phyloP scores from a whole-genome alignment of 2,888 invertebrate genomes.

The Griposia aprilina region DNA sequence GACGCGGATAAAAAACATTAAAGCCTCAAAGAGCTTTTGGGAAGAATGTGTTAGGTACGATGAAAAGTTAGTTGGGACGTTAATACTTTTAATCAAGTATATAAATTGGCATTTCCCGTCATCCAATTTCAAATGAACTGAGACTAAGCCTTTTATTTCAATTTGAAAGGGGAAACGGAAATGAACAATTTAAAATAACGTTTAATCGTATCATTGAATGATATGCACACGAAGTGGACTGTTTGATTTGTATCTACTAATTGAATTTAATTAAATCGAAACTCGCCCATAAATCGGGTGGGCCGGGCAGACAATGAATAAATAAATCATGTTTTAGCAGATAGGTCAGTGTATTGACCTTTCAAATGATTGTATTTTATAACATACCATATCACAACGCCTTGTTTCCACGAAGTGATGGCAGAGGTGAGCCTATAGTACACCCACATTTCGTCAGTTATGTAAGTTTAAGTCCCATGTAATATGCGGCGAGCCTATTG shows the following conservation, averaged over 20 bases:
- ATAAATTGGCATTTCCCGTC: constrained; percentile 36
- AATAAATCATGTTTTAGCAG: constrained; percentile 48
- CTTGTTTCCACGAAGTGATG: neutral
- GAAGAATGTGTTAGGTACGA: no score
- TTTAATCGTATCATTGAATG: constrained; percentile 58
- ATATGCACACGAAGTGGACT: constrained; percentile 64
- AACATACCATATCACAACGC: neutral
- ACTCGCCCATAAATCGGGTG: constrained; percentile 68
- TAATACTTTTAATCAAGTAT: constrained; percentile 1
- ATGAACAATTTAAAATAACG: constrained; percentile 56
- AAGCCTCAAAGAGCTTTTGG: no score
- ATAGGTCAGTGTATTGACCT: constrained; percentile 18
- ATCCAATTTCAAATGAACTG: constrained; percentile 31
- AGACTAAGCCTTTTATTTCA: constrained; percentile 23
- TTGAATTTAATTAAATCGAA: constrained; percentile 74
- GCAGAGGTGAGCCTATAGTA: neutral
- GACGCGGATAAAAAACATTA: no score
- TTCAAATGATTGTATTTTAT: neutral
- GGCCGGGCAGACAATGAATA: constrained; percentile 45
- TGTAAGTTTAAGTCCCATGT: neutral
- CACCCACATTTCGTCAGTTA: neutral
- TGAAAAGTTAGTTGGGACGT: no score
- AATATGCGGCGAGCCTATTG: no score
- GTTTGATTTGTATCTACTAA: constrained; percentile 76
- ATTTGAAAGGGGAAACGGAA: constrained; percentile 45